Evolutionary conservation across 2,113 vertebrate genomes (phyloP), one percentile per base, ranked within the genome.

Genomic region (Calidris pygmaea): DNA sequence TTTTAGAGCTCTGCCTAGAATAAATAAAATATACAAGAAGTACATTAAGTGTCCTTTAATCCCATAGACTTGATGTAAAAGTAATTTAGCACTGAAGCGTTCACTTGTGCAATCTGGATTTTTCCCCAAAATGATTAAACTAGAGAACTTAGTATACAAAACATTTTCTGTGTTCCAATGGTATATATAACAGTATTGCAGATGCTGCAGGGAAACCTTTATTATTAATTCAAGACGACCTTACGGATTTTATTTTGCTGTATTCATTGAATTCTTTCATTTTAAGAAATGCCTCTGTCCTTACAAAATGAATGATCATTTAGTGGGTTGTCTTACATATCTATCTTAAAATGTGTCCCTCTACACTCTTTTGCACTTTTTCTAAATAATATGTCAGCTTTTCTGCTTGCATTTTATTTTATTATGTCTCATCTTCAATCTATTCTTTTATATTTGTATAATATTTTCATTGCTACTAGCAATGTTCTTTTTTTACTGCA

Each of bases 381-480:
- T 65, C 12, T 62, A 58, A 71, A 12, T 60, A 62, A 71, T 52
- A 67, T 35, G 27, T 43, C 70, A 76, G 19, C 8, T 87, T 84
- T 85, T 81, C 48, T 75, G 34, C 30, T 89, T 81, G 26, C 41
- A 52, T 86, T 91, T 88, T 66, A 12, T 71, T 87, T 77, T 58
- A 86, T 80, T 93, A 91, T 4, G 60, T 75, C 30, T 92, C 5
- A 72, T 78, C 21, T 73, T 80, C 37, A 50, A 9, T 35, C 21
- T 79, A 12, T 67, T 63, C 8, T 86, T 90, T 48, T 34, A 34
- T 89, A 72, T 91, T 67, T 89, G 18, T 91, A 73, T 89, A 78
- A 82, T 94, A 72, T 65, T 93, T 94, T 89, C 41, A 58, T 78
- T 87, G 48, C 66, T 93, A 70, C 45, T 73, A 91, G n/a, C 39